Conservation (phyloP, 2,113 vertebrate species). For the Coptodon bakossiorum region DNA sequence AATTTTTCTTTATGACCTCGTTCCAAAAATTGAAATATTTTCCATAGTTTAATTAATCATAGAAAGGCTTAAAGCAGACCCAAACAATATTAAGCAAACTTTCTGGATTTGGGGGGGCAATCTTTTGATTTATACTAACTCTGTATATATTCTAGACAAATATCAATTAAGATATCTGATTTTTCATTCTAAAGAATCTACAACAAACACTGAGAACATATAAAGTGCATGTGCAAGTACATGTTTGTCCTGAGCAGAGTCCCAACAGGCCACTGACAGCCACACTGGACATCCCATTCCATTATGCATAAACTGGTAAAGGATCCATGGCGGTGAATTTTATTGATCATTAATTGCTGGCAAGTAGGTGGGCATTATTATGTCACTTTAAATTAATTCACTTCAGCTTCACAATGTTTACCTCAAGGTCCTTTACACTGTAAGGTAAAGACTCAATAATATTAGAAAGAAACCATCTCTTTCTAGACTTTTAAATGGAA, state of each 20-base stretch:
- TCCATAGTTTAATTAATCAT: not conserved
- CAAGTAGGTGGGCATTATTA: not conserved
- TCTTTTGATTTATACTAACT: not conserved
- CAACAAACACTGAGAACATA: not conserved
- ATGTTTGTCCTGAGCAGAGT: not conserved
- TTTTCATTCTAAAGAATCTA: not conserved
- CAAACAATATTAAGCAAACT: not conserved
- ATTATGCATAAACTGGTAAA: not conserved
- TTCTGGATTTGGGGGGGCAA: not conserved
- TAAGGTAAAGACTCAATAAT: not conserved
- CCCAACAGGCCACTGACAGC: not conserved
- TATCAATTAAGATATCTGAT: not conserved
- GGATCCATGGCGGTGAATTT: not conserved
- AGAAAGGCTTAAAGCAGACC: not conserved
- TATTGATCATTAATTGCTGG: not conserved
- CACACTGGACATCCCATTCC: not conserved
- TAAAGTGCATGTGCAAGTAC: not conserved
- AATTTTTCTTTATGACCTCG: not conserved
- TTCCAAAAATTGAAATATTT: not conserved
- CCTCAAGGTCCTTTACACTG: not conserved
- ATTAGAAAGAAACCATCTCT: not conserved
- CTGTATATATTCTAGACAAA: not conserved
- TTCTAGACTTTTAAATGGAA: not conserved
- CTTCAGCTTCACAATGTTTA: not conserved
- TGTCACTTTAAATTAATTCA: not conserved